Evolutionary conservation across 2,888 invertebrate genomes (phyloP), one percentile per base, ranked within the genome.

Genomic region (Pyrrhia umbra): DNA sequence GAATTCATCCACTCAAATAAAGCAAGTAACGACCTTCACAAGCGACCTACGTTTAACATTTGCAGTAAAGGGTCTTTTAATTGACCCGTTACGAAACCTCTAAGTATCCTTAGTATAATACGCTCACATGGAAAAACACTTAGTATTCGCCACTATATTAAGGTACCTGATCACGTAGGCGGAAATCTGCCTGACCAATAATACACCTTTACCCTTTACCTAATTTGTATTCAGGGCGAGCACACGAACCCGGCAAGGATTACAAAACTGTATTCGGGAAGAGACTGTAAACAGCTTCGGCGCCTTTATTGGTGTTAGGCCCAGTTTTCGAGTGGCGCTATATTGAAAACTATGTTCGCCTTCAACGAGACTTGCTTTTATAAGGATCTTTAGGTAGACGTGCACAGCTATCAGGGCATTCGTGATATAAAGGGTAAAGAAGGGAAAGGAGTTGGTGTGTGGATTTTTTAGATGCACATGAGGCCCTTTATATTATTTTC

Each of bases 141-240:
- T 85, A 88, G 85, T 81, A 84, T 85, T 78, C 79, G 78, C 79
- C 80, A 79, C 80, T 82, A 77, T 85, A 87, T 89, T 86, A 83
- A 76, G 73, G 71, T 75, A 82, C 83, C 89, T 83, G 88, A 86
- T 87, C 89, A 90, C 90, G 90, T 90, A 86, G 78, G 52, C 71
- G 86, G 87, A 89, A 91, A 90, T 90, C 90, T 90, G 89, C 90
- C 89, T 89, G 90, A 89, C 90, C 90, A 89, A 90, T 89, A 90
- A 90, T 88, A 89, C 82, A 89, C 90, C 88, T 89, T 87, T 81
- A 89, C 89, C 89, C 89, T 89, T 88, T 84, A 80, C 82, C 83
- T 83, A 80, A 88, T 91, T 90, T 85, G 88, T 90, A 90, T 90
- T 90, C 91, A 88, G 80, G 80, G 75, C 75, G 69, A 71, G 75